Conservation (phyloP, 2,113 vertebrate species). For the Prietella phreatophila region DNA sequence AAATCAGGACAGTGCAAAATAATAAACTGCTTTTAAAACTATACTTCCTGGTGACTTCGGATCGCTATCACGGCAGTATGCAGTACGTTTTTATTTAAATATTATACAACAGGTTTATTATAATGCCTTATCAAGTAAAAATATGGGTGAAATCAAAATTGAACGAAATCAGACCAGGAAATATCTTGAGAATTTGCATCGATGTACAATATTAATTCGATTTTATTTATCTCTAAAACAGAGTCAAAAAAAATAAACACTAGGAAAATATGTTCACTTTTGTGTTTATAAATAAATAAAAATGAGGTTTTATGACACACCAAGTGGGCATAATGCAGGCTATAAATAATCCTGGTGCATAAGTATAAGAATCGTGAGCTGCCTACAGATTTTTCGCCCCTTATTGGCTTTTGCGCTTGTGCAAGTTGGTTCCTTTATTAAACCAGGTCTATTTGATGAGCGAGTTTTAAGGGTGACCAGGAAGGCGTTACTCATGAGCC, state of each 20-base stretch:
- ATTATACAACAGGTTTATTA: too few relatives aligned
- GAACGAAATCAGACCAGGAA: background rate
- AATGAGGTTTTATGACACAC: background rate
- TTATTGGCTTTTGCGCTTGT: conserved; percentile 54
- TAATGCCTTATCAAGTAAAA: too few relatives aligned
- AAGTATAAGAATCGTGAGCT: background rate
- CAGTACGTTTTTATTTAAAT: background rate
- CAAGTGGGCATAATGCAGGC: background rate
- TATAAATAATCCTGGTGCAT: conserved; percentile 46
- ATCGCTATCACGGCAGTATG: background rate
- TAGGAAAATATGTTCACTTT: too few relatives aligned
- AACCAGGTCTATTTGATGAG: conserved; percentile 51
- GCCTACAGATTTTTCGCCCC: background rate
- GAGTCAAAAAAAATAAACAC: too few relatives aligned
- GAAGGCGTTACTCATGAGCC: conserved; percentile 17
- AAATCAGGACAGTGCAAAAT: background rate
- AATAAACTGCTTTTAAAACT: background rate
- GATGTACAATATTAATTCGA: background rate
- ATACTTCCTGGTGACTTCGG: too few relatives aligned
- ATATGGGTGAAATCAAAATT: fast-evolving
- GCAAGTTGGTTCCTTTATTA: conserved; percentile 68
- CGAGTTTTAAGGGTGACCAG: background rate
- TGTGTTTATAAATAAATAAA: background rate
- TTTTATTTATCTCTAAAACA: background rate
- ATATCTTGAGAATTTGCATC: background rate